These are phyloP conservation scores for Caenorhabditis imperialis DNA, from an alignment of 2,888 invertebrate genomes.

Conservation along the genomic window DNA sequence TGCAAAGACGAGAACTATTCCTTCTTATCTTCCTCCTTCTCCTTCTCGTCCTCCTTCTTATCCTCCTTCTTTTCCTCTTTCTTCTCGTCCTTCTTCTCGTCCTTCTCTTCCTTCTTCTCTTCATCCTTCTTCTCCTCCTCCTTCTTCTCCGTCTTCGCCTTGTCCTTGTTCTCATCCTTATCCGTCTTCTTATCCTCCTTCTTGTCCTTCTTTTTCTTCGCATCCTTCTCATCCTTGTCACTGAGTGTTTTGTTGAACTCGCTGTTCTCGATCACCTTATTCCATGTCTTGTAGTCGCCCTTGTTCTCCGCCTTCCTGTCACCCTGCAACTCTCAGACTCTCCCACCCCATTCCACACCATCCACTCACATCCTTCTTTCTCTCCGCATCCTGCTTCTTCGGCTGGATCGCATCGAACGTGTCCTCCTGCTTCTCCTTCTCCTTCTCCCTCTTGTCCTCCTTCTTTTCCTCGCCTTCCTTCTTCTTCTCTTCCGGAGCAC, in stretches of 20 bases:
- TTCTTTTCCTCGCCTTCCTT: background rate
- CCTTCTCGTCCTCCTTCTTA: too few relatives aligned
- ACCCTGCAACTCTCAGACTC: background rate
- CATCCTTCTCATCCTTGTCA: constrained; percentile 13
- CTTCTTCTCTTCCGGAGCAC: constrained; percentile 2
- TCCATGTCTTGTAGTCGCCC: constrained; percentile 37
- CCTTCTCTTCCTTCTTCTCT: constrained; percentile 15
- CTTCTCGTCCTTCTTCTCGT: constrained; percentile 26
- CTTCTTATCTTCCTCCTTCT: background rate
- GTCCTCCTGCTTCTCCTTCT: constrained; percentile 45
- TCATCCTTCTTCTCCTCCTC: constrained; percentile 6
- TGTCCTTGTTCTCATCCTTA: constrained; percentile 11
- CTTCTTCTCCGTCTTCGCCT: constrained; percentile 17
- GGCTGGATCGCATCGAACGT: constrained; percentile 49
- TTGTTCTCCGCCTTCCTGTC: constrained; percentile 34
- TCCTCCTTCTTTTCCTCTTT: constrained; percentile 1
- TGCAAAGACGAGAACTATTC: too few relatives aligned
- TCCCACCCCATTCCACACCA: too few relatives aligned
- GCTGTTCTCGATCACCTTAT: constrained; percentile 27
- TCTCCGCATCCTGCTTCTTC: constrained; percentile 30
- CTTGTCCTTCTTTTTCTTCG: constrained; percentile 28
- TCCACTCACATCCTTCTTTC: constrained; percentile 44
- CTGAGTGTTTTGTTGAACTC: constrained; percentile 32
- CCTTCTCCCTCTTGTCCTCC: constrained; percentile 12
- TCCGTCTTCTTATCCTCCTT: constrained; percentile 12